Conservation (phyloP, 2,113 vertebrate species). For the Pseudolaguvia tuberculata region DNA sequence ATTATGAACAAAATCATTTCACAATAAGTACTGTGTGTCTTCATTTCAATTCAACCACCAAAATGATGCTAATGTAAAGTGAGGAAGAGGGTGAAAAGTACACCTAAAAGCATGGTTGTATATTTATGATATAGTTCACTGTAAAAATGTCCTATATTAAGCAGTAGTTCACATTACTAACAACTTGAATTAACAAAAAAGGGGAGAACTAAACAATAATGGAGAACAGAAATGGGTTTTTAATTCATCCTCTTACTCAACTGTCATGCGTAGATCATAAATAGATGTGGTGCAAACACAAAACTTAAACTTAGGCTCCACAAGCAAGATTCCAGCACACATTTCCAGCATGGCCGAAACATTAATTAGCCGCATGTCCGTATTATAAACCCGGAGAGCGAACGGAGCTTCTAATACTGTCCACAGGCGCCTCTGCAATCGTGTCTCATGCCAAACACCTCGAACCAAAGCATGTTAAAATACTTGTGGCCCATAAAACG, state of each 20-base stretch:
- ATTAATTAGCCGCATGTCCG: slow-evolving; percentile 57
- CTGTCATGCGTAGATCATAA: slow-evolving; percentile 75
- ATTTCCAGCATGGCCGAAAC: slow-evolving; percentile 72
- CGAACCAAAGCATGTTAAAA: slow-evolving; percentile 65
- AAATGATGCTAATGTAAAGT: slow-evolving; percentile 61
- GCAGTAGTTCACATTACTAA: slow-evolving; percentile 66
- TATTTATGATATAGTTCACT: slow-evolving; percentile 65
- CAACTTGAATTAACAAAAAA: slow-evolving; percentile 53
- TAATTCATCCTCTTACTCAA: slow-evolving; percentile 60
- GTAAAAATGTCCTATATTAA: slow-evolving; percentile 60
- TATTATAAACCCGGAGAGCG: slow-evolving; percentile 54
- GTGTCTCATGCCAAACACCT: slow-evolving; percentile 58
- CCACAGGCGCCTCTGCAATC: slow-evolving; percentile 50
- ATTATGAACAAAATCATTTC: slow-evolving; percentile 74
- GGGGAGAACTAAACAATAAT: slow-evolving; percentile 15
- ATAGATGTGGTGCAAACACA: slow-evolving; percentile 63
- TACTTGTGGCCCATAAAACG: slow-evolving; percentile 56
- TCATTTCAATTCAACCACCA: slow-evolving; percentile 59
- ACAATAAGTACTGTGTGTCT: slow-evolving; percentile 70
- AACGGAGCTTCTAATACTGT: slow-evolving; percentile 53
- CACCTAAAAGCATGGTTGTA: slow-evolving; percentile 60
- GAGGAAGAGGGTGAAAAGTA: slow-evolving; percentile 64
- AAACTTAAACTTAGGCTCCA: slow-evolving; percentile 59
- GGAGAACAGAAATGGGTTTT: slow-evolving; percentile 41
- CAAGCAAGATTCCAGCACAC: slow-evolving; percentile 60